Conservation (phyloP, 2,888 invertebrate genomes). For the Stenurella melanura region DNA sequence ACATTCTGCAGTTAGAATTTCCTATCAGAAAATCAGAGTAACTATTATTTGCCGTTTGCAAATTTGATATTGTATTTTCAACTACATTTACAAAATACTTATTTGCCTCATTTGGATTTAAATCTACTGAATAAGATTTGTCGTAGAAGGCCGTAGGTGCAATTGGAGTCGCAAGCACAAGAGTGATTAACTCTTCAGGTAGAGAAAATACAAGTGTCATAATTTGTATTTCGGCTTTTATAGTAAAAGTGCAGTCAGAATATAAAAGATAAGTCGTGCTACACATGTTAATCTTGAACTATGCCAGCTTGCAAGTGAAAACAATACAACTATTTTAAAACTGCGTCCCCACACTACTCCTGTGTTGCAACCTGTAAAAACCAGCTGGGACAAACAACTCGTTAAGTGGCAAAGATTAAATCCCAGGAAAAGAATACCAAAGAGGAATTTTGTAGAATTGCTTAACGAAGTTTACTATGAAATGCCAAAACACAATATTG, state of each 20-base stretch:
- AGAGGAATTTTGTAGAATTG: background rate
- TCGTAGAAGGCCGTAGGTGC: slow-evolving; percentile 8
- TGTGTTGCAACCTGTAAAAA: slow-evolving; percentile 8
- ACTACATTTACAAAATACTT: too few species aligned
- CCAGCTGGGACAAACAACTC: background rate
- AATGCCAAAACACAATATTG: background rate
- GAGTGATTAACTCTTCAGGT: slow-evolving; percentile 7
- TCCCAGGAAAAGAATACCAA: slow-evolving; percentile 4
- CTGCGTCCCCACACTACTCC: slow-evolving; percentile 4
- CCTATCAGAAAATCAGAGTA: too few species aligned
- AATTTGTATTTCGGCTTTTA: slow-evolving; percentile 43
- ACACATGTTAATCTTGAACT: slow-evolving; percentile 44
- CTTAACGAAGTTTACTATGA: background rate
- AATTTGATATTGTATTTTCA: too few species aligned
- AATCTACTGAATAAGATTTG: too few species aligned
- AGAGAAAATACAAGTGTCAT: slow-evolving; percentile 49
- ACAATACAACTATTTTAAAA: background rate
- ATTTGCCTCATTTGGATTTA: too few species aligned
- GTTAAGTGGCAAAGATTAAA: background rate
- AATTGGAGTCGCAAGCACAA: background rate
- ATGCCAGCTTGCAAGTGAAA: background rate
- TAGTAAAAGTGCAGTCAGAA: slow-evolving; percentile 42
- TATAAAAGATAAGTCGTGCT: slow-evolving; percentile 56
- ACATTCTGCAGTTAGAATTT: too few species aligned
- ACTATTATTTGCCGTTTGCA: too few species aligned